Evolutionary conservation across 2,797 vertebrate genomes (phyloP).

Genomic region (Arrhamphus sclerolepis): DNA sequence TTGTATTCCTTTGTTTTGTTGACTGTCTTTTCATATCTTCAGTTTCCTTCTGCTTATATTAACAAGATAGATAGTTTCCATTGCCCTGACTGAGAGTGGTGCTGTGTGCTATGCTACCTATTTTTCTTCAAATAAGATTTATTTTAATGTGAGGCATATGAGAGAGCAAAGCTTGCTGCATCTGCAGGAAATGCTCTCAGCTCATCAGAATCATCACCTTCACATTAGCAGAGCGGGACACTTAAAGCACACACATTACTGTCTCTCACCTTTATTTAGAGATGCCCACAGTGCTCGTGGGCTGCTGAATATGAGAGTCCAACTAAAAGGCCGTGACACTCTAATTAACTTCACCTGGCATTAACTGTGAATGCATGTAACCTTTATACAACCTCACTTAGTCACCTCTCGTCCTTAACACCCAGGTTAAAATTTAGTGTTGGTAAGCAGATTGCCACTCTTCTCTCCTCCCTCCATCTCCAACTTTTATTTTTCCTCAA

Average conservation of each 20-base stretch:
- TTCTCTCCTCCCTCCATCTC: not conserved
- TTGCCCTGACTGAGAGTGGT: slow-evolving; percentile 54
- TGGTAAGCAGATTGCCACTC: slow-evolving; percentile 58
- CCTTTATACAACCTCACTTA: slow-evolving; percentile 74
- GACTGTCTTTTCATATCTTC: slow-evolving; percentile 47
- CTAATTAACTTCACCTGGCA: slow-evolving; percentile 76
- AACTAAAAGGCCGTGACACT: slow-evolving; percentile 64
- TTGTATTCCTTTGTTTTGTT: slow-evolving; percentile 35
- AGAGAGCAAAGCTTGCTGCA: slow-evolving; percentile 19
- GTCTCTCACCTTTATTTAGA: slow-evolving; percentile 50
- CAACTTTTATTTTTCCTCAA: slow-evolving; percentile 19
- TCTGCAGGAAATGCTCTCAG: slow-evolving; percentile 33
- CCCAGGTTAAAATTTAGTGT: slow-evolving; percentile 67
- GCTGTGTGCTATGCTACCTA: slow-evolving; percentile 58
- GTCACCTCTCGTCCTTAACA: slow-evolving; percentile 66
- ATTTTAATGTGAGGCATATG: slow-evolving; percentile 16
- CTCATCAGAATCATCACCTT: slow-evolving; percentile 47
- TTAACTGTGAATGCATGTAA: slow-evolving; percentile 61
- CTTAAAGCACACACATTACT: slow-evolving; percentile 49
- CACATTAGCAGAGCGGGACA: slow-evolving; percentile 36
- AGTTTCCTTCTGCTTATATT: slow-evolving; percentile 43
- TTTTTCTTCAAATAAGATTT: slow-evolving; percentile 53
- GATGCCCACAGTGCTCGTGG: slow-evolving; percentile 38
- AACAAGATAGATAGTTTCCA: slow-evolving; percentile 59
- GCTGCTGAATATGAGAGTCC: slow-evolving; percentile 54